phyloP scores from a whole-genome alignment of 2,113 vertebrate genomes.

The Hemicordylus capensis region DNA sequence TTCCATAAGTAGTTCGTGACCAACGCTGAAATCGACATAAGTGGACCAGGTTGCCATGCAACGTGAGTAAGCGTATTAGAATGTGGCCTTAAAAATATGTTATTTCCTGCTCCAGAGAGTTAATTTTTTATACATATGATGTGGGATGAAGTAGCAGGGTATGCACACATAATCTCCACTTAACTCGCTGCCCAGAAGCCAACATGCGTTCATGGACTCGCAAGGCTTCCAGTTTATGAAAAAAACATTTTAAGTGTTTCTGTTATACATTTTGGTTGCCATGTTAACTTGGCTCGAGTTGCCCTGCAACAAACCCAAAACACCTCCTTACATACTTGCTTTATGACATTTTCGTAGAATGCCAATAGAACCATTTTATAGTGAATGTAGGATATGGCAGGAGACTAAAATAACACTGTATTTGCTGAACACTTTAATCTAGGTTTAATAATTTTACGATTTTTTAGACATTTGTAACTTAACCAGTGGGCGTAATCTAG shows the following conservation, averaged over 20 bases:
- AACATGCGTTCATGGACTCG: slow-evolving; percentile 50
- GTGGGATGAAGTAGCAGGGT: slow-evolving; percentile 32
- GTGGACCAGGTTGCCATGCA: neutral
- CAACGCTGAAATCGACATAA: slow-evolving; percentile 8
- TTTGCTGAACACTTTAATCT: slow-evolving; percentile 81
- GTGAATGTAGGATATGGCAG: slow-evolving; percentile 83
- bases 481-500: slow-evolving; percentile 80
- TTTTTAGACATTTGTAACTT: slow-evolving; percentile 80
- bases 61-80: neutral
- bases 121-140: slow-evolving; percentile 21
- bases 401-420: slow-evolving; percentile 83
- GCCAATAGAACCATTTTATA: slow-evolving; percentile 82
- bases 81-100: slow-evolving; percentile 1
- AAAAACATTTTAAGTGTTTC: slow-evolving; percentile 75
- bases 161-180: slow-evolving; percentile 35
- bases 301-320: slow-evolving; percentile 81
- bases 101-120: slow-evolving; percentile 22
- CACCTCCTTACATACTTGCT: slow-evolving; percentile 84
- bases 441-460: slow-evolving; percentile 81
- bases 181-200: slow-evolving; percentile 50
- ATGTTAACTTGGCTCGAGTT: slow-evolving; percentile 80
- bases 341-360: slow-evolving; percentile 85
- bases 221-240: slow-evolving; percentile 72
- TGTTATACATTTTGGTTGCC: slow-evolving; percentile 81
- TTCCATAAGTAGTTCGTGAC: neutral